Evolutionary conservation across 2,113 vertebrate genomes (phyloP).

Genomic region (Cyprinodon variegatus): DNA sequence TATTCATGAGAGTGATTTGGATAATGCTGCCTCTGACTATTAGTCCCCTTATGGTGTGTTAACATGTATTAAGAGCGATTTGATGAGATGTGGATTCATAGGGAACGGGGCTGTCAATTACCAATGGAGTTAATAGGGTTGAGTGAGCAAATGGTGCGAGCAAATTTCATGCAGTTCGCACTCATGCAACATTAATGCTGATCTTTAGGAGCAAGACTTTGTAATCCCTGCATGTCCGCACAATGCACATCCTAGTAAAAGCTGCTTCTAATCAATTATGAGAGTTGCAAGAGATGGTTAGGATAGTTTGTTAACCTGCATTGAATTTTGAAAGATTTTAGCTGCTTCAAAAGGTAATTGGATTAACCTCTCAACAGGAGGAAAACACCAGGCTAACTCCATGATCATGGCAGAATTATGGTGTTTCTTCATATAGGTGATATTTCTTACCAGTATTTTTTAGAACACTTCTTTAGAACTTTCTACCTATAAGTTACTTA

Average conservation of each 20-base stretch:
- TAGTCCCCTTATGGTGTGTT: conserved; percentile 69
- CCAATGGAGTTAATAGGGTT: conserved; percentile 66
- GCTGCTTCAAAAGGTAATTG: background rate
- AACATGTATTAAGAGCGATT: conserved; percentile 74
- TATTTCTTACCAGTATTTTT: background rate
- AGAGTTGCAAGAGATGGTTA: background rate
- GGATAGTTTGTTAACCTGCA: background rate
- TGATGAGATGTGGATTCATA: conserved; percentile 71
- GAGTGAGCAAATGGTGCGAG: conserved; percentile 66
- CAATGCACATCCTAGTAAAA: conserved; percentile 33
- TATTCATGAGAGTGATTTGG: conserved; percentile 73
- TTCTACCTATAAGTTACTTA: background rate
- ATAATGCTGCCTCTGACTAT: conserved; percentile 71
- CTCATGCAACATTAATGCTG: conserved; percentile 63
- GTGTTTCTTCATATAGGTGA: background rate
- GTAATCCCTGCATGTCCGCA: conserved; percentile 42
- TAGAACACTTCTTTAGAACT: background rate
- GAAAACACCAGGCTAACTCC: background rate
- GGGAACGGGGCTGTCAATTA: conserved; percentile 62
- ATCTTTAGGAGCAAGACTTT: conserved; percentile 58
- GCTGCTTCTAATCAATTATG: conserved; percentile 34
- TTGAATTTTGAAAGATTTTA: conserved; percentile 12
- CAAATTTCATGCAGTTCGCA: conserved; percentile 65
- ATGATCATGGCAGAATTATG: background rate
- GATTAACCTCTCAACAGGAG: conserved; percentile 8